Percentiles rank a stretch among this genome's conserved stretches.
phyloP scores from a whole-genome alignment of 2,888 invertebrate species.

The Noctua pronuba region DNA sequence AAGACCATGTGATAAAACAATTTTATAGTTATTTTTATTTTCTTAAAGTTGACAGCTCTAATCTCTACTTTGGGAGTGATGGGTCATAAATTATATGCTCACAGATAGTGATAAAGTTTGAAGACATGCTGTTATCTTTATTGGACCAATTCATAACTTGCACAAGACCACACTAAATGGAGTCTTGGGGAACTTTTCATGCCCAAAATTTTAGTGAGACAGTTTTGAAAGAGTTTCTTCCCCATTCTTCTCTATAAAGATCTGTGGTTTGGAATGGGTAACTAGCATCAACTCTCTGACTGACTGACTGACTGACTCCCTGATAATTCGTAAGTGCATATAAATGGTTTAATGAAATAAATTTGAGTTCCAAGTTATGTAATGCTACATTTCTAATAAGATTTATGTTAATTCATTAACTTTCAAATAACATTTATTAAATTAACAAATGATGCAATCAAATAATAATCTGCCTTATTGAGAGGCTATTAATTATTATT shows the following conservation, averaged over 20 bases:
- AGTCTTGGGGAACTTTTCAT: not conserved
- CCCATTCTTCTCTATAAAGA: not conserved
- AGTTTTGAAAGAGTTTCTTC: not conserved
- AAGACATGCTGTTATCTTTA: conserved; percentile 47
- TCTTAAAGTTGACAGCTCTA: conserved; percentile 7
- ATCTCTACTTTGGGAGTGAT: conserved; percentile 42
- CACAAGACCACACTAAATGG: not conserved
- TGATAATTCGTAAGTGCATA: not conserved
- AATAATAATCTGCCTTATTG: conserved; percentile 2
- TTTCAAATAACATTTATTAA: conserved; percentile 3
- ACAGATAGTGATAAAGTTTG: conserved; percentile 42
- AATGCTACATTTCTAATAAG: not conserved
- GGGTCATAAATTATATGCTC: conserved; percentile 46
- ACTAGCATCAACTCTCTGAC: not conserved
- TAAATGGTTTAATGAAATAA: not conserved
- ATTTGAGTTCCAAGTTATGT: not conserved
- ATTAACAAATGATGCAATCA: conserved; percentile 8
- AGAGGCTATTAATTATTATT: conserved; percentile 7
- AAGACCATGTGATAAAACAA: not conserved
- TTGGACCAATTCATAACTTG: conserved; percentile 28
- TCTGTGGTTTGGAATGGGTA: not conserved
- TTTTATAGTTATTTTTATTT: not conserved
- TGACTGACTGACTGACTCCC: not conserved
- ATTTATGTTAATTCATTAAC: not conserved
- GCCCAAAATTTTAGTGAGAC: not conserved